These are phyloP conservation scores for Hydroisotoma schaefferi DNA, from an alignment of 2,888 invertebrate genomes.

Conservation along the genomic window DNA sequence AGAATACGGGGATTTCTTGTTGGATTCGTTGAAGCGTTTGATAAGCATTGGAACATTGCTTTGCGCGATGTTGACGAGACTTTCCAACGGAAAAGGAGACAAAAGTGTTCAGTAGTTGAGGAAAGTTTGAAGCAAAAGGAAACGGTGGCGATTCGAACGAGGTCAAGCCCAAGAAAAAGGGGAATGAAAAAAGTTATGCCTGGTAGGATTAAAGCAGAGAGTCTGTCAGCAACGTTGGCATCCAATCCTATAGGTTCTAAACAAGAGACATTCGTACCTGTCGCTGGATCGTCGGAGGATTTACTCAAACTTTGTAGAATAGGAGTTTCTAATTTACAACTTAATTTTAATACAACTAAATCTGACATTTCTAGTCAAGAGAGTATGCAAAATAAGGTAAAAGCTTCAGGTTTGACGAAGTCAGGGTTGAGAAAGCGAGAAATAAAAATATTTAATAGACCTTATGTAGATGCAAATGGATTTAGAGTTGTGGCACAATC, in stretches of 20 bases:
- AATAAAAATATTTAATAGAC: slow-evolving; percentile 34
- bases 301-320: slow-evolving; percentile 27
- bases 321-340: slow-evolving; percentile 23
- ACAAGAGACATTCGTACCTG: neutral
- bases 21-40: slow-evolving; percentile 79
- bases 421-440: slow-evolving; percentile 35
- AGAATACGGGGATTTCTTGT: slow-evolving; percentile 72
- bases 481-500: slow-evolving; percentile 39
- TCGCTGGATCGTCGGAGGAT: slow-evolving; percentile 12
- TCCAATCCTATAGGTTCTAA: no score
- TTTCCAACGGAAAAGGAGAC: slow-evolving; percentile 62
- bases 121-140: neutral
- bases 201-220: slow-evolving; percentile 5
- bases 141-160: neutral
- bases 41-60: slow-evolving; percentile 90
- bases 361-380: neutral
- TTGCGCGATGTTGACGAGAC: slow-evolving; percentile 76
- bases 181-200: slow-evolving; percentile 13
- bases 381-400: neutral
- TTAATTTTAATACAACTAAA: slow-evolving; percentile 15
- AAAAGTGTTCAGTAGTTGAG: slow-evolving; percentile 25
- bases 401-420: slow-evolving; percentile 1
- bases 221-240: neutral
- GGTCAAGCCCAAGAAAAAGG: slow-evolving; percentile 17
- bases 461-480: slow-evolving; percentile 37